Percentiles rank a stretch among this genome's conserved stretches.
phyloP scores from a whole-genome alignment of 2,888 invertebrate species.

The Trichogramma dendrolimi region DNA sequence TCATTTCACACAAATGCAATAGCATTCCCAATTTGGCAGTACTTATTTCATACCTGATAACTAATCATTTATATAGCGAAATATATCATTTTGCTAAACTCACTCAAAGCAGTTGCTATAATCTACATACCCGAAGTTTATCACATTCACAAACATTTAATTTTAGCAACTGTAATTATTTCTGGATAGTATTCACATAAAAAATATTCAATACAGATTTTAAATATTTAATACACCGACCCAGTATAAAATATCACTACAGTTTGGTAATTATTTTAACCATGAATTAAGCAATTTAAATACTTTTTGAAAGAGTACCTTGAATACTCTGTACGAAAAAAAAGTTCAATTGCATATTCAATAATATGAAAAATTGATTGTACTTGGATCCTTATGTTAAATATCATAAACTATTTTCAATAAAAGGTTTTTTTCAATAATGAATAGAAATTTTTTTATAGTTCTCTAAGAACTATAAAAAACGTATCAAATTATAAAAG shows the following conservation, averaged over 20 bases:
- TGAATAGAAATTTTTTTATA: too few species aligned
- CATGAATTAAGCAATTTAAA: conserved; percentile 12
- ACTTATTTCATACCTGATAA: conserved; percentile 35
- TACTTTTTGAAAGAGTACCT: conserved; percentile 2
- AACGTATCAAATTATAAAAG: not conserved
- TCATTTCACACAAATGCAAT: conserved; percentile 45
- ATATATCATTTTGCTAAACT: conserved; percentile 25
- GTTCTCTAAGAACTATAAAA: not conserved
- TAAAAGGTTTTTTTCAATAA: too few species aligned
- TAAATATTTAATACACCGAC: conserved; percentile 12
- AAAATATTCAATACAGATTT: conserved; percentile 16
- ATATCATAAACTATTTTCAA: not conserved
- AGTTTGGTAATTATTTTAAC: conserved; percentile 17
- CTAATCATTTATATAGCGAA: conserved; percentile 23
- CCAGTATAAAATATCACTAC: conserved; percentile 27
- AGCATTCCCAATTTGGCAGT: conserved; percentile 48
- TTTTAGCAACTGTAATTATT: conserved; percentile 15
- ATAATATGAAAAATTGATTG: not conserved
- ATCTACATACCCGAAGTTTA: conserved; percentile 26
- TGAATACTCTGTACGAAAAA: not conserved
- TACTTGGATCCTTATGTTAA: not conserved
- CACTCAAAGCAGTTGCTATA: conserved; percentile 21
- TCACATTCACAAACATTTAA: conserved; percentile 25
- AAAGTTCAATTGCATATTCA: not conserved
- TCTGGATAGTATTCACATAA: conserved; percentile 9